phyloP scores from a whole-genome alignment of 2,113 vertebrate genomes.

The Danio rerio region GRCz12tu NC_133184.1:32468501-32469000 shows the following conservation, averaged over 20 bases:
- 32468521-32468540: no score
- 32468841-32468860: background rate
- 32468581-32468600: background rate
- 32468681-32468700: slow-evolving; percentile 27
- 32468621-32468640: no score
- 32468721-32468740: slow-evolving; percentile 17
- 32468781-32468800: slow-evolving; percentile 44
- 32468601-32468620: background rate
- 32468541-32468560: no score
- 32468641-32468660: slow-evolving; percentile 62
- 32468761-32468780: slow-evolving; percentile 17
- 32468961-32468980: no score
- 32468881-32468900: no score
- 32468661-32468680: slow-evolving; percentile 46
- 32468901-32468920: no score
- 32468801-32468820: background rate
- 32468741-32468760: slow-evolving; percentile 38
- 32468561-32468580: no score
- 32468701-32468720: slow-evolving; percentile 40
- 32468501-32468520: no score
- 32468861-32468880: background rate
- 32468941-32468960: no score
- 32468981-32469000: no score
- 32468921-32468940: no score
- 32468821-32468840: background rate